phyloP scores from a whole-genome alignment of 2,888 invertebrate genomes.

The Scelioninae gen. 1 region DNA sequence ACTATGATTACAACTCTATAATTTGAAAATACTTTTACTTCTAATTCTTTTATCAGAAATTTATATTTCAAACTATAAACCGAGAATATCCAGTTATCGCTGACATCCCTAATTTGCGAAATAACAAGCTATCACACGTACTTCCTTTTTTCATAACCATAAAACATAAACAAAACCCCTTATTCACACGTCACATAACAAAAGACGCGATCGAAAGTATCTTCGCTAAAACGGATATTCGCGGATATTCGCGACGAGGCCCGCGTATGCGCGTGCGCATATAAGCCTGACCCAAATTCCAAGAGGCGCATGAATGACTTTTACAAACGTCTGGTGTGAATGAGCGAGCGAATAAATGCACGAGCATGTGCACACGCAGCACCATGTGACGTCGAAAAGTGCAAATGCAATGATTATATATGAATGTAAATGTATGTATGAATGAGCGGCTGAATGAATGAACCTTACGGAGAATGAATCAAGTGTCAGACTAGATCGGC shows the following conservation, averaged over 20 bases:
- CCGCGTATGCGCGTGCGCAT: slow-evolving; percentile 56
- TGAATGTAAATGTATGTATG: slow-evolving; percentile 69
- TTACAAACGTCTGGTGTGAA: slow-evolving; percentile 71
- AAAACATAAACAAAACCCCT: neutral
- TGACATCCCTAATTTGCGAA: slow-evolving; percentile 16
- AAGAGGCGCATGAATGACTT: slow-evolving; percentile 73
- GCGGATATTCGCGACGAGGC: slow-evolving; percentile 45
- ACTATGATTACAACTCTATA: no score
- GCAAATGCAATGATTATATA: slow-evolving; percentile 70
- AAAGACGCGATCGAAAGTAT: slow-evolving; percentile 15
- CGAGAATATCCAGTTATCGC: neutral
- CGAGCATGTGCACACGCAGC: slow-evolving; percentile 51
- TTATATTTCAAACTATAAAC: no score
- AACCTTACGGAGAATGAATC: slow-evolving; percentile 63
- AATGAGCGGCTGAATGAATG: slow-evolving; percentile 72
- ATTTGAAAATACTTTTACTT: no score
- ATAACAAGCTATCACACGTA: neutral
- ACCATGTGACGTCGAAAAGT: slow-evolving; percentile 65
- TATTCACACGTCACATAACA: slow-evolving; percentile 19
- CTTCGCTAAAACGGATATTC: slow-evolving; percentile 24
- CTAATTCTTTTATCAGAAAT: no score
- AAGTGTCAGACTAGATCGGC: slow-evolving; percentile 53
- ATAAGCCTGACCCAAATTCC: slow-evolving; percentile 75
- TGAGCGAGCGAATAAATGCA: slow-evolving; percentile 66
- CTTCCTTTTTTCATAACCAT: slow-evolving; percentile 1